Base-by-base conservation (phyloP, 2,113 vertebrate species). In the Petaurus breviceps region DNA sequence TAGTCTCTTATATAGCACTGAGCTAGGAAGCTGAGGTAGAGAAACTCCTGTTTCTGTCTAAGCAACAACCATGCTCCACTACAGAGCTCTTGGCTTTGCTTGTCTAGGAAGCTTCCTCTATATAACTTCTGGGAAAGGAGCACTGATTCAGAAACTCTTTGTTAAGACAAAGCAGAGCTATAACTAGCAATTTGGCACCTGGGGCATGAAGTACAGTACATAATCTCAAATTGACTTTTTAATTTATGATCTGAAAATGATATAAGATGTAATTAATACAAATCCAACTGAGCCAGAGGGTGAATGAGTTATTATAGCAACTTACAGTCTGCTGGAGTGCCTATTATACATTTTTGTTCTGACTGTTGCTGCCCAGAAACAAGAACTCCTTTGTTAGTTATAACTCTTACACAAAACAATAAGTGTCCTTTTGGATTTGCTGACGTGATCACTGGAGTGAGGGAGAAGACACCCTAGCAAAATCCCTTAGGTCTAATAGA, bases 201-300 rank as follows among this genome's bases (percentile, higher is more conserved):
- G 68, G n/a, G n/a, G 68, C 68, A 84, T 43, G 68, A 84, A 84
- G 68, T 43, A 84, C n/a, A 84, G 68, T 84, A 84, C n/a, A 84
- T 84, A 84, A 84, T 84, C 68, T 84, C 68, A 84, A 84, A 43
- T 84, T 84, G 68, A 84, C 68, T 84, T 84, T 84, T 84, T 84
- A 84, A 84, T 84, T 84, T 84, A 84, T 84, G 68, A 84, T 84
- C 68, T 84, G 68, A 84, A 84, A 84, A 84, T 43, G 68, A 84
- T 84, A 84, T 84, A 84, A 84, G 68, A 84, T 84, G n/a, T 84
- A 84, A 84, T 84, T 84, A 84, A 84, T 84, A 84, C 68, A 84
- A 84, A 22, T 84, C 68, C 37, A 84, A 43, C 37, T 43, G 68
- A 84, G 68, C 68, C n/a, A 84, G 68, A 84, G 68, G n/a, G 68